These are phyloP conservation scores for Propithecus deckenii DNA, from an alignment of 2,797 vertebrate genomes.

Conservation along the genomic window DNA sequence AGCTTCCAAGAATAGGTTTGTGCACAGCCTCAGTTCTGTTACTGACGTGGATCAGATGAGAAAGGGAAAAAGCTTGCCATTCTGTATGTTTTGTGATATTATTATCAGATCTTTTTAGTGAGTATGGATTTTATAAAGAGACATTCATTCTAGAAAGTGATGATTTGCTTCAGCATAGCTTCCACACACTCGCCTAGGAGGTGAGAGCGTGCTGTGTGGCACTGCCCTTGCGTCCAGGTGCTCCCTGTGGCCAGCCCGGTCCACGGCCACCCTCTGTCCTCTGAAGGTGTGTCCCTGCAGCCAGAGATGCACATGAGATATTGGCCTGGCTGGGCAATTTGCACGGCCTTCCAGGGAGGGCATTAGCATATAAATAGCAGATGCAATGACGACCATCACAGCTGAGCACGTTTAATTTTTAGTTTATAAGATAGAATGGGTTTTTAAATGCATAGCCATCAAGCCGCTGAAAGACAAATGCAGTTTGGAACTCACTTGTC, in stretches of 20 bases:
- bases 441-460: slow-evolving; percentile 98
- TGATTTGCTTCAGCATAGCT: too few species aligned
- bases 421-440: slow-evolving; percentile 99
- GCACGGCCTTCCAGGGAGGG: slow-evolving; percentile 95
- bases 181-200: slow-evolving; percentile 12
- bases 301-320: slow-evolving; percentile 93
- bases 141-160: background rate
- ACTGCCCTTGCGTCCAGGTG: background rate
- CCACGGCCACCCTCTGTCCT: slow-evolving; percentile 59
- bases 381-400: slow-evolving; percentile 97
- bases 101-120: background rate
- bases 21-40: too few species aligned
- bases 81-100: slow-evolving; percentile 31
- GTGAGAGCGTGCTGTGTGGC: background rate
- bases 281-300: slow-evolving; percentile 82
- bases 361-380: slow-evolving; percentile 99
- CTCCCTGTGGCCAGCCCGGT: slow-evolving; percentile 63
- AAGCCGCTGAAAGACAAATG: slow-evolving; percentile 98
- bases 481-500: slow-evolving; percentile 96
- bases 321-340: slow-evolving; percentile 97
- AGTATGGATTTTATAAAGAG: background rate
- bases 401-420: slow-evolving; percentile 99
- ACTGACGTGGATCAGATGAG: background rate
- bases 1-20: background rate
- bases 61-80: background rate